Conservation (phyloP, 2,888 invertebrate genomes). For the Nomada goodeniana region DNA sequence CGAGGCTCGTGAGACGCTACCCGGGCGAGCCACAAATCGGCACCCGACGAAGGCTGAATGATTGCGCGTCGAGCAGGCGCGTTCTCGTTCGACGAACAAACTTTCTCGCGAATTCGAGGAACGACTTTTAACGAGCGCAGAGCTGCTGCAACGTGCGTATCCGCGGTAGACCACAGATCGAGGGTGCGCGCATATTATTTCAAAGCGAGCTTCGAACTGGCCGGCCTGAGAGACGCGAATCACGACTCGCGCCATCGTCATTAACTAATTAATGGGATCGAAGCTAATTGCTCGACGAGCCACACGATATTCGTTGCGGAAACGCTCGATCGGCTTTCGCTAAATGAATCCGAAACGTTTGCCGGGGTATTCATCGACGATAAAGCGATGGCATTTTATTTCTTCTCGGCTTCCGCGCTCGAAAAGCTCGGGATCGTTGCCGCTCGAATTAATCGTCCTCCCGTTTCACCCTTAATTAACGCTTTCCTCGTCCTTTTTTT, state of each 20-base stretch:
- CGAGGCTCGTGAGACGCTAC: too few species aligned
- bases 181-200: constrained; percentile 13
- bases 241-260: constrained; percentile 36
- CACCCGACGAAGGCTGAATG: too few species aligned
- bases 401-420: not conserved
- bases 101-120: too few species aligned
- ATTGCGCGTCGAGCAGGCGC: too few species aligned
- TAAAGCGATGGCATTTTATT: not conserved
- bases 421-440: not conserved
- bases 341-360: constrained; percentile 20
- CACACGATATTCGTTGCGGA: constrained; percentile 29
- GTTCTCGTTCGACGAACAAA: too few species aligned
- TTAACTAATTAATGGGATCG: constrained; percentile 60
- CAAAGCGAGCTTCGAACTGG: constrained; percentile 4
- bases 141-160: not conserved
- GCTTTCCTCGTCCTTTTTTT: too few species aligned
- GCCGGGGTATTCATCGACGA: not conserved
- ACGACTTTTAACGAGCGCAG: not conserved
- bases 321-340: constrained; percentile 1
- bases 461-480: too few species aligned
- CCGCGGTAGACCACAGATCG: constrained; percentile 22
- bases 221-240: constrained; percentile 28
- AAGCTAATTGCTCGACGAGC: constrained; percentile 48
- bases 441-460: too few species aligned
- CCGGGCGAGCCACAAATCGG: too few species aligned